Conservation (phyloP, 2,797 vertebrate species). For the Sternotherus odoratus region DNA sequence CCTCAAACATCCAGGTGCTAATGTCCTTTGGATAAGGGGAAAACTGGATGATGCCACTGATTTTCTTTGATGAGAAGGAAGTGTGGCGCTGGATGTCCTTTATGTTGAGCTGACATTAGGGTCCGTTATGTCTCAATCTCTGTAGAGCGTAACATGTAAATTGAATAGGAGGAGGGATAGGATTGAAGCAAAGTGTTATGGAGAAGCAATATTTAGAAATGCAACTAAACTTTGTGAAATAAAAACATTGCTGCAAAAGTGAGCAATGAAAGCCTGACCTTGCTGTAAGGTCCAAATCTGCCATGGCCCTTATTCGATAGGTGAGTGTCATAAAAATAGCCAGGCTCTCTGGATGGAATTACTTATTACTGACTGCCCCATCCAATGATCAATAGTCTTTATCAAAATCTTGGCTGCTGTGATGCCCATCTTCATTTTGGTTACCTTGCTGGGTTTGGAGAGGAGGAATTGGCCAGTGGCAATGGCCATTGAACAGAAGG, state of each 20-base stretch:
- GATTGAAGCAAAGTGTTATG: background rate
- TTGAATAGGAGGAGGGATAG: no score
- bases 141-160: no score
- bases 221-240: background rate
- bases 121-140: no score
- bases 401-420: constrained; percentile 53
- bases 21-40: background rate
- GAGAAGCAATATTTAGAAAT: background rate
- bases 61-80: background rate
- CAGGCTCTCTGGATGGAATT: constrained; percentile 15
- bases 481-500: constrained; percentile 53
- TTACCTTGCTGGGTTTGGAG: constrained; percentile 7
- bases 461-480: constrained; percentile 36
- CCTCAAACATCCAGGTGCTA: no score
- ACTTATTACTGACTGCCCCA: constrained; percentile 25
- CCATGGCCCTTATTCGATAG: constrained; percentile 3
- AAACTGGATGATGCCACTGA: background rate
- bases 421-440: constrained; percentile 4
- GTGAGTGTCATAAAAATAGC: background rate
- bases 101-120: no score
- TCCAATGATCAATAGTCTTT: constrained; percentile 39
- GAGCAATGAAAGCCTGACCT: background rate
- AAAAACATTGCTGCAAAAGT: background rate
- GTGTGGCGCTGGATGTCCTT: background rate
- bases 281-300: background rate